phyloP scores from a whole-genome alignment of 1,140 invertebrate species.

The Lordiphosa stackelbergi region DNA sequence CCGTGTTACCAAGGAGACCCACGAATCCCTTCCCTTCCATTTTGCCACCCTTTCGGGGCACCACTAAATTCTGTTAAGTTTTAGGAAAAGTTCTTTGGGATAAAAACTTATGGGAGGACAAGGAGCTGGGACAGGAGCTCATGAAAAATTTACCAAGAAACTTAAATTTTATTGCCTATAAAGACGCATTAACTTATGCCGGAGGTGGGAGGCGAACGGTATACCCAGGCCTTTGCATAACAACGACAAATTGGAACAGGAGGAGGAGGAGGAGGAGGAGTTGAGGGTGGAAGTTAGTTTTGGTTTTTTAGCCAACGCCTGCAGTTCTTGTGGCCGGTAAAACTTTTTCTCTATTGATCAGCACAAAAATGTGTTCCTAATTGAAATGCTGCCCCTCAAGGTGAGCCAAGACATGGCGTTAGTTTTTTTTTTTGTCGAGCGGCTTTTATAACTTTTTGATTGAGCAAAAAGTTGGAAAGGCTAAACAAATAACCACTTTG shows the following conservation, averaged over 20 bases:
- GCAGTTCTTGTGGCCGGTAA: constrained; percentile 31
- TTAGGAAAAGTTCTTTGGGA: constrained; percentile 55
- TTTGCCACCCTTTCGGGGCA: constrained; percentile 32
- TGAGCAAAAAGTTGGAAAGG: constrained; percentile 34
- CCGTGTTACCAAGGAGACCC: constrained; percentile 15
- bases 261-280: neutral
- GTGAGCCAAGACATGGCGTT: constrained; percentile 25
- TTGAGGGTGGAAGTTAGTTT: constrained; percentile 14
- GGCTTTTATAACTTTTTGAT: constrained; percentile 60
- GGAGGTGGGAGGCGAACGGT: constrained; percentile 15
- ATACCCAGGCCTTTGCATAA: constrained; percentile 41
- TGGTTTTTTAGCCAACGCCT: constrained; percentile 34
- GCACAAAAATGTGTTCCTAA: constrained; percentile 53
- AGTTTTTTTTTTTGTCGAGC: constrained; percentile 14
- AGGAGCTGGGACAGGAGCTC: constrained; percentile 19
- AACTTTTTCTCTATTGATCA: constrained; percentile 61
- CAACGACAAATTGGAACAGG: constrained; percentile 47
- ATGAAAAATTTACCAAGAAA: constrained; percentile 67
- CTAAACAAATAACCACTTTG: constrained; percentile 44
- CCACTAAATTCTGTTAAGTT: constrained; percentile 69
- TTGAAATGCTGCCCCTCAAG: constrained; percentile 49
- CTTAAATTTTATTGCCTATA: constrained; percentile 76
- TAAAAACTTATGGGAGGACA: constrained; percentile 46
- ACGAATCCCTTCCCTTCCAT: no score
- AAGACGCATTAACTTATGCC: constrained; percentile 71